A percentile compares a stretch with the other conserved stretches of the same genome.
Conservation (phyloP, 1,140 invertebrate species). For the Sarcophaga bullata region DNA sequence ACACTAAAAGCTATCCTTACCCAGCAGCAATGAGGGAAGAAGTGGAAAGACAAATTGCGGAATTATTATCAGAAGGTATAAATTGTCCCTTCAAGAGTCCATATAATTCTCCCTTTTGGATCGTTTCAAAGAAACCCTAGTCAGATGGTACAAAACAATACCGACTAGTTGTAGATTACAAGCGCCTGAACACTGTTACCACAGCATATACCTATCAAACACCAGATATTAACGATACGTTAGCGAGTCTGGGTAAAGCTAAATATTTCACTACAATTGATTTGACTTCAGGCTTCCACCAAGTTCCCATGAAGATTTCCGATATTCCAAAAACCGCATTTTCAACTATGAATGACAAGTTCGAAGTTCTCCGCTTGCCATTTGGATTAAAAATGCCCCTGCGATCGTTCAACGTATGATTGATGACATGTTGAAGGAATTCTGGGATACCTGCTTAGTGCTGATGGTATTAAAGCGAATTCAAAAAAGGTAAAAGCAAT, state of each 20-base stretch:
- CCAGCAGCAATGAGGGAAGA: not conserved
- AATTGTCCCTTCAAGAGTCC: slow-evolving; percentile 2
- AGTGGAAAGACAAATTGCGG: slow-evolving; percentile 19
- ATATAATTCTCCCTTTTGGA: not conserved
- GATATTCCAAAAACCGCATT: slow-evolving; percentile 2
- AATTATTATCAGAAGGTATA: slow-evolving; percentile 24
- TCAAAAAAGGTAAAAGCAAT: too few species aligned
- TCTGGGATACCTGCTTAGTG: too few species aligned
- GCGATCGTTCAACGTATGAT: too few species aligned
- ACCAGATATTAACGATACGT: not conserved
- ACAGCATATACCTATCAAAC: not conserved
- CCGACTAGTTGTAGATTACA: not conserved
- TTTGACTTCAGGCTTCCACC: not conserved
- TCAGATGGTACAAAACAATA: not conserved
- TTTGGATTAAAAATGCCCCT: not conserved
- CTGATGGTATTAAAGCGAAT: too few species aligned
- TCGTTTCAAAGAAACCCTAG: not conserved
- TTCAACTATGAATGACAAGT: not conserved
- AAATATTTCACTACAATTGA: not conserved
- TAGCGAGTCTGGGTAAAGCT: not conserved
- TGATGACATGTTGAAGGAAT: too few species aligned
- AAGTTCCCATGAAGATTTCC: not conserved
- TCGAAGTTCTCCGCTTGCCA: not conserved
- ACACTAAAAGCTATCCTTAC: slow-evolving; percentile 41
- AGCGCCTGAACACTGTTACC: not conserved